Evolutionary conservation across 2,113 vertebrate genomes (phyloP).

Genomic region (Synodontis membranacea): DNA sequence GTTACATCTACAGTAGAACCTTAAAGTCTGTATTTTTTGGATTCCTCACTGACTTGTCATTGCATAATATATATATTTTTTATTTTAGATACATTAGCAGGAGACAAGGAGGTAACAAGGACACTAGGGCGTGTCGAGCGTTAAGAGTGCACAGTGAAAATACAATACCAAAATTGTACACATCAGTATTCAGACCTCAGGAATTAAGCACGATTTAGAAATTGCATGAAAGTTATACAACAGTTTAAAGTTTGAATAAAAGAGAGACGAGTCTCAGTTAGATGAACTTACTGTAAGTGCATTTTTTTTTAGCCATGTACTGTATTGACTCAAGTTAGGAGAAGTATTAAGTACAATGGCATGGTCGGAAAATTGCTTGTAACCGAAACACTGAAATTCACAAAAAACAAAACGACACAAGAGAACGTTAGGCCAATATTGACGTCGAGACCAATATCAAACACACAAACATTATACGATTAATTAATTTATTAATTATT

Average conservation of each 20-base stretch:
- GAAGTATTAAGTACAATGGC: too few species aligned
- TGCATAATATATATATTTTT: background rate
- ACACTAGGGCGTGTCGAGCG: background rate
- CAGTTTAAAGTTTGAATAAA: background rate
- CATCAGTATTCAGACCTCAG: too few species aligned
- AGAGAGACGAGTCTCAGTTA: background rate
- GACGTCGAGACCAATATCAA: background rate
- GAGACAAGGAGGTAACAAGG: background rate
- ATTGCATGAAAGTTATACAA: background rate
- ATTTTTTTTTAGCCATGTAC: too few species aligned
- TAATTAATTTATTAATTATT: too few species aligned
- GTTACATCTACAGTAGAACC: background rate
- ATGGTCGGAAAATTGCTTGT: background rate
- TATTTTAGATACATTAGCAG: background rate
- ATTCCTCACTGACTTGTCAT: background rate
- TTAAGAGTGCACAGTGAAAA: background rate
- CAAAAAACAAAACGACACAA: background rate
- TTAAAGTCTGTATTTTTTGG: background rate
- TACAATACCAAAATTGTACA: background rate
- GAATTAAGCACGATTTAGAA: background rate
- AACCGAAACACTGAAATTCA: background rate
- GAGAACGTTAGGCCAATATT: too few species aligned
- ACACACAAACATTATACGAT: background rate
- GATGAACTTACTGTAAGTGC: background rate
- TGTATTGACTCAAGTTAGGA: too few species aligned